Base-by-base conservation (phyloP, 2,113 vertebrate genomes). In the Rhinopomastus cyanomelas region DNA sequence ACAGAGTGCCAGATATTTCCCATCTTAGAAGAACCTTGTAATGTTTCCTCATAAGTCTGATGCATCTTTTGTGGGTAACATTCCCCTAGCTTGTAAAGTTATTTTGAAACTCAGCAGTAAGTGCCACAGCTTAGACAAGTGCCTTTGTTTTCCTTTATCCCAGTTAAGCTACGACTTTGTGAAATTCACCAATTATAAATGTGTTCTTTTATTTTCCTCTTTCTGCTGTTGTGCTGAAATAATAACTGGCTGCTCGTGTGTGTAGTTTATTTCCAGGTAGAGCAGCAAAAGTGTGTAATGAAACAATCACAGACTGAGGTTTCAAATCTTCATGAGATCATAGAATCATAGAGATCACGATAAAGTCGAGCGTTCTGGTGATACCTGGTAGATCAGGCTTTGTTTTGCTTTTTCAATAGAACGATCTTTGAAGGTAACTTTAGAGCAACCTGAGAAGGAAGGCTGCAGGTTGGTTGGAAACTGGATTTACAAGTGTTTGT, bases 221-320 rank as follows among this genome's bases (percentile, higher is more conserved):
- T 82, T 85, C 74, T 64, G 20, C 48, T 17, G 2, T 17, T 12
- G 16, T 44, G 48, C 42, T 69, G n/a, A 46, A 75, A 76, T 57
- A 71, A 44, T 84, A 68, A 61, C 85, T 42, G 22, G 19, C 82
- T 42, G 57, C 64, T 85, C 3, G 4, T 11, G 7, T 0, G 0
- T n/a, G 20, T 3, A 0, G 0, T 37, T 69, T 62, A 12, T 37
- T 71, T 51, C 60, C 11, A 57, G 57, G 44, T 66, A 32, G 49
- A 59, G 48, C 9, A 39, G 23, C 30, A 10, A 1, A 60, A 71
- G 34, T 5, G 22, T 55, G 13, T 22, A 12, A 44, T 8, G 44
- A 30, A 5, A 12, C 1, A 3, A 39, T 21, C 1, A 0, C 8
- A 52, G n/a, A 2, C 2, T 8, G 39, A 61, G 39, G 15, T 13